Conservation (phyloP, 2,888 invertebrate genomes). For the Drosophila emarginata region DNA sequence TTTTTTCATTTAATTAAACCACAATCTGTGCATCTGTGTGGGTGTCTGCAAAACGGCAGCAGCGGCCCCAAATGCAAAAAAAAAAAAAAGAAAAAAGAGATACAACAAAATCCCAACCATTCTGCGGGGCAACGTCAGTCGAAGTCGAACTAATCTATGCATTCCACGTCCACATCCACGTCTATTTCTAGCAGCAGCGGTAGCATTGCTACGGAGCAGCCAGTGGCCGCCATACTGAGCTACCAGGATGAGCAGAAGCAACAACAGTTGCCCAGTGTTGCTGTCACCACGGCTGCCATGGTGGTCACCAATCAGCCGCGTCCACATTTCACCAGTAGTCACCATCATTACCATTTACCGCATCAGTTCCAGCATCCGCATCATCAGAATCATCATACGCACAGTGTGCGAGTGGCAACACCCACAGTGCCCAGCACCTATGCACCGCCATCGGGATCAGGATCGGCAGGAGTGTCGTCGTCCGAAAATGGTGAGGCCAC, state of each 20-base stretch:
- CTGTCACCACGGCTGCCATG: not conserved
- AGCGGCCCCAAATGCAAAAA: constrained; percentile 12
- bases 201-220: constrained; percentile 24
- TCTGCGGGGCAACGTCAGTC: constrained; percentile 19
- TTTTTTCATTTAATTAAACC: constrained; percentile 18
- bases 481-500: constrained; percentile 32
- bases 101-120: constrained; percentile 25
- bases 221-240: constrained; percentile 62
- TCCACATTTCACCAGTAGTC: constrained; percentile 78
- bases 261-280: not conserved
- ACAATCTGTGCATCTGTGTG: constrained; percentile 16
- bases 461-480: constrained; percentile 26
- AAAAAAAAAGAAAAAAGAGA: not conserved
- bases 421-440: constrained; percentile 77
- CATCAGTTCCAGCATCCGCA: constrained; percentile 81
- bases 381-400: constrained; percentile 80
- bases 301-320: constrained; percentile 66
- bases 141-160: constrained; percentile 43
- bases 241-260: constrained; percentile 65
- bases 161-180: constrained; percentile 53
- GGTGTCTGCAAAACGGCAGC: constrained; percentile 3
- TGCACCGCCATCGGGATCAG: constrained; percentile 39
- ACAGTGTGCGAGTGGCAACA: constrained; percentile 76
- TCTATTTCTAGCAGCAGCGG: constrained; percentile 59
- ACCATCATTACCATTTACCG: constrained; percentile 80